Percentiles rank a stretch among this genome's conserved stretches.
Conservation (phyloP, 1,140 invertebrate species). For the Eueides isabella region DNA sequence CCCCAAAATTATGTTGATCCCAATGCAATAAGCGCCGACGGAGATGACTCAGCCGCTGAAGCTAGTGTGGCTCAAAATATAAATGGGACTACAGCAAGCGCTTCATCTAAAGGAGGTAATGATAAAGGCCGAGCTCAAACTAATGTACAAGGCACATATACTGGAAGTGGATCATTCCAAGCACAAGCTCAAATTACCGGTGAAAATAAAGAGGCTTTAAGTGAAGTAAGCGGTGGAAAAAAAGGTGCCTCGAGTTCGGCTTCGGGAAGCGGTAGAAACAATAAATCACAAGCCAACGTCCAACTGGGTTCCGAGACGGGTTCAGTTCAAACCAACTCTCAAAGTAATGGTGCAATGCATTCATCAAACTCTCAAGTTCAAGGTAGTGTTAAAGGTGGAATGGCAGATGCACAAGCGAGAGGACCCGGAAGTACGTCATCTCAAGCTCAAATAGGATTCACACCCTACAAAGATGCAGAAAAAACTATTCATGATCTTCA, state of each 20-base stretch:
- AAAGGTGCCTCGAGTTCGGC: slow-evolving; percentile 89
- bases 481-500: slow-evolving; percentile 70
- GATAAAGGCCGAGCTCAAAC: slow-evolving; percentile 88
- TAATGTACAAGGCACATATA: slow-evolving; percentile 90
- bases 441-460: slow-evolving; percentile 93
- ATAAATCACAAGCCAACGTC: slow-evolving; percentile 90
- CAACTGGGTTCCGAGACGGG: slow-evolving; percentile 88
- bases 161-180: slow-evolving; percentile 88
- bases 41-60: slow-evolving; percentile 89
- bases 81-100: slow-evolving; percentile 88
- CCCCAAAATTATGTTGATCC: slow-evolving; percentile 72
- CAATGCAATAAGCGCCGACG: slow-evolving; percentile 60
- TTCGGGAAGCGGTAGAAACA: slow-evolving; percentile 87
- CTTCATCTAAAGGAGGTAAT: slow-evolving; percentile 88
- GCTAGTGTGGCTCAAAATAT: slow-evolving; percentile 86
- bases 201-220: slow-evolving; percentile 87
- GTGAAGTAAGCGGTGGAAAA: slow-evolving; percentile 87
- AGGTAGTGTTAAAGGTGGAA: slow-evolving; percentile 89
- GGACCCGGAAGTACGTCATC: slow-evolving; percentile 92
- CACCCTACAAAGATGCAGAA: slow-evolving; percentile 85
- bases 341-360: slow-evolving; percentile 88
- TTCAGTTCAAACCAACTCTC: slow-evolving; percentile 87
- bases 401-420: slow-evolving; percentile 92
- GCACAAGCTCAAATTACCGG: slow-evolving; percentile 91
- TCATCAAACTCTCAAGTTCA: slow-evolving; percentile 90